Evolutionary conservation across 2,797 vertebrate genomes (phyloP), one percentile per base, ranked within the genome.

Genomic region (Pseudomugil tenellus): DNA sequence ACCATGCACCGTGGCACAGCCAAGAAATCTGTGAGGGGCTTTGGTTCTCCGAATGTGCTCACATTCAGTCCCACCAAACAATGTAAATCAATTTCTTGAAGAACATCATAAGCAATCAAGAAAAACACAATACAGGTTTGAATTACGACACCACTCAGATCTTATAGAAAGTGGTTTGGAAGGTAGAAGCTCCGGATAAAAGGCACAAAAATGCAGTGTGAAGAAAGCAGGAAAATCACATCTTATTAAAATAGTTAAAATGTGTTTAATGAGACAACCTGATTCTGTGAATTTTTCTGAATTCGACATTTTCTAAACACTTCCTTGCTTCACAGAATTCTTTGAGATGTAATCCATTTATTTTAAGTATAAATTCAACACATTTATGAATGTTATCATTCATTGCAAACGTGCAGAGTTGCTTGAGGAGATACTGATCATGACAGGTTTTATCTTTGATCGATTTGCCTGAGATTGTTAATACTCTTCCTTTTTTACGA

Each of bases 371-470:
- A 10, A 35, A 55, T 32, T 1, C n/a, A 25, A 41, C 43, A 34
- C 32, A 41, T 56, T 55, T 51, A 63, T 25, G 26, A 13, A 29
- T 41, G 2, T 9, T 4, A 14, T 69, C 29, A 31, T 72, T 57
- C 58, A 4, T n/a, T 58, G 39, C 39, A 53, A 67, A 59, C 54
- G 14, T 76, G 37, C 51, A 31, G 49, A 51, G 67, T 35, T 68
- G 61, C 46, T 63, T 77, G 41, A 63, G 68, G n/a, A 60, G 57
- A 58, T 35, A 52, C 32, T 76, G 66, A 80, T 79, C 63, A 73
- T 67, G 58, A 72, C 70, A 37, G 61, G 48, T 63, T 61, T 48
- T 31, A 59, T 69, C 69, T 72, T 59, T 58, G 58, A 35, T 68
- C 66, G 66, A 64, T 80, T 76, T 72, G 74, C 67, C 46, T 34